Conservation (phyloP, 2,888 invertebrate species). For the Octonoba sinensis region DNA sequence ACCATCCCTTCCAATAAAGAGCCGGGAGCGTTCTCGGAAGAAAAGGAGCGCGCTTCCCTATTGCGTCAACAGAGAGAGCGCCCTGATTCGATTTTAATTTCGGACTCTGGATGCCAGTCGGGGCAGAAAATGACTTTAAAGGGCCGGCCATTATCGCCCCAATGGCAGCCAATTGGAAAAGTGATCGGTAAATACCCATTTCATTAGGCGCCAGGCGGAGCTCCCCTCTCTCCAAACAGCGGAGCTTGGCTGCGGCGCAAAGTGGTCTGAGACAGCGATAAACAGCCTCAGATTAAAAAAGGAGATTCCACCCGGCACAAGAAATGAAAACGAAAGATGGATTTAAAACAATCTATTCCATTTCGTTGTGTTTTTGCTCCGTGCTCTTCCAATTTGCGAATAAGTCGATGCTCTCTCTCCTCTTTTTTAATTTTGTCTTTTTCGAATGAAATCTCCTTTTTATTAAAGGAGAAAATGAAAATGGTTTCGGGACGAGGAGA, state of each 20-base stretch:
- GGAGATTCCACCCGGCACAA: too few relatives aligned
- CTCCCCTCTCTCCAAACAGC: conserved; percentile 7
- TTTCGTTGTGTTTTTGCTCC: too few relatives aligned
- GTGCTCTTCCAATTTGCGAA: too few relatives aligned
- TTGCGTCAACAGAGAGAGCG: conserved; percentile 37
- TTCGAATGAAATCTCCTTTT: too few relatives aligned
- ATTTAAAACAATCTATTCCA: too few relatives aligned
- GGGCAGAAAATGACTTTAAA: conserved; percentile 64
- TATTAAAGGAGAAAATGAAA: too few relatives aligned
- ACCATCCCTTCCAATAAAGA: conserved; percentile 50
- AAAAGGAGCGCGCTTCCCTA: conserved; percentile 6
- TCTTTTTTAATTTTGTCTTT: too few relatives aligned
- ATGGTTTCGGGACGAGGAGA: too few relatives aligned
- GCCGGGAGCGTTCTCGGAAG: conserved; percentile 10
- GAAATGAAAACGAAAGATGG: too few relatives aligned
- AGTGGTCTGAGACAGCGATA: conserved; percentile 14
- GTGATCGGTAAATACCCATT: conserved; percentile 65
- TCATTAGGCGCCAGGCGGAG: conserved; percentile 62
- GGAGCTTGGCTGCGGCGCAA: conserved; percentile 5
- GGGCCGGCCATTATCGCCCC: conserved; percentile 65
- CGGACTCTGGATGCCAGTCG: conserved; percentile 47
- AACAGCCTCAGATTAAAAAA: too few relatives aligned
- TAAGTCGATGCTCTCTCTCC: too few relatives aligned
- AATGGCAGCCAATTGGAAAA: conserved; percentile 66
- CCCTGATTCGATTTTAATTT: conserved; percentile 66